Base-by-base conservation (phyloP, 2,888 invertebrate species). In the Cryptosula pallasiana region DNA sequence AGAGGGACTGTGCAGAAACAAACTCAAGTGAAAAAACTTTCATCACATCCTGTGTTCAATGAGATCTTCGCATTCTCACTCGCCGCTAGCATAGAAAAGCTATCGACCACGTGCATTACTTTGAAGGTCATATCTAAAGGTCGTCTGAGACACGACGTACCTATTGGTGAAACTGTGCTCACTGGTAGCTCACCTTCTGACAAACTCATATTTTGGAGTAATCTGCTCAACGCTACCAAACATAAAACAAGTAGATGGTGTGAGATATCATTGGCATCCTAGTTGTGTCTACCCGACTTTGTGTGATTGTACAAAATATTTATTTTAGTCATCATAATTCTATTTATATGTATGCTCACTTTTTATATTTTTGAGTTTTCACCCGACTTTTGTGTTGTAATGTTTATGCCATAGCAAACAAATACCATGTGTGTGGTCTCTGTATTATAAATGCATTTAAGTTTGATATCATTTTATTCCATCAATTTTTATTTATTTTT, bases 151-250 rank as follows among this genome's bases (percentile, higher is more conserved):
- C 81, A 82, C 55, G 85, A 86, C 75, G 83, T 82, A 73, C 76
- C 82, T 25, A 82, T 86, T 63, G 86, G 86, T 35, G 78, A 81
- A 75, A 79, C 81, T 34, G 75, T 78, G n/a, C 75, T 83, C 34
- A 82, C 82, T 2, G 32, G 9, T 32, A 13, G 2, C 25, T 13
- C 25, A 5, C 9, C 27, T 32, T 63, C 29, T 13, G 9, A 29
- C 9, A 32, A 29, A 27, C 25, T 25, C 9, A 25, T 27, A 32
- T 63, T 63, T 63, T 63, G 63, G 63, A 27, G 32, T 20, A 32
- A 32, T 32, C 63, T 63, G 3, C 32, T 63, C 45, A 45, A 45
- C 45, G 45, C 20, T 45, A 20, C 45, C 5, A 45, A 20, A 5
- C 20, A 20, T 45, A 45, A 13, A 20, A 45, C 9, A 45, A 45